These are phyloP conservation scores for Nephrotoma flavescens DNA, from an alignment of 2,888 invertebrate genomes.

Conservation along the genomic window DNA sequence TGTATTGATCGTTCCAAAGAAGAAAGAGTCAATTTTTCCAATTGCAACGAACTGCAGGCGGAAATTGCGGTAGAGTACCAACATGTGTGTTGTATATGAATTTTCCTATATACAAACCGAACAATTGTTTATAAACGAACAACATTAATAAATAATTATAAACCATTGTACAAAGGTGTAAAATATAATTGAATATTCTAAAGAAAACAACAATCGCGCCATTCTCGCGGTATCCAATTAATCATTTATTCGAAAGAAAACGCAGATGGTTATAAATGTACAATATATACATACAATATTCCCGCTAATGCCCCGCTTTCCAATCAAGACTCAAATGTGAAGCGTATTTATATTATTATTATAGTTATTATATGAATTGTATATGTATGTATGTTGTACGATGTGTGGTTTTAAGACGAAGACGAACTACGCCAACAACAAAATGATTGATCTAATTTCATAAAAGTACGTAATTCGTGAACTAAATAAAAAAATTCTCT, in stretches of 20 bases:
- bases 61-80: no score
- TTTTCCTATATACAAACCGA: neutral
- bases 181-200: neutral
- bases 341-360: neutral
- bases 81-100: no score
- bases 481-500: neutral
- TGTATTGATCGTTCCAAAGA: no score
- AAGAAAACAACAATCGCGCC: neutral
- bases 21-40: no score
- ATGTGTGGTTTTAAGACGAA: neutral
- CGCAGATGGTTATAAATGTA: neutral
- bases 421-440: neutral
- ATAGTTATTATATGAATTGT: neutral
- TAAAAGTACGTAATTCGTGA: neutral
- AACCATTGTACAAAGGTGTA: neutral
- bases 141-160: neutral
- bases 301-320: neutral
- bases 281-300: neutral
- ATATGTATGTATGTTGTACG: neutral
- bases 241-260: neutral
- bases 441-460: neutral
- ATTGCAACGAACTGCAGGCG: no score
- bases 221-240: neutral
- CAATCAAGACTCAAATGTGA: neutral
- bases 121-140: neutral